Conservation (phyloP, 1,140 invertebrate genomes). For the Neotoxoptera formosana region DNA sequence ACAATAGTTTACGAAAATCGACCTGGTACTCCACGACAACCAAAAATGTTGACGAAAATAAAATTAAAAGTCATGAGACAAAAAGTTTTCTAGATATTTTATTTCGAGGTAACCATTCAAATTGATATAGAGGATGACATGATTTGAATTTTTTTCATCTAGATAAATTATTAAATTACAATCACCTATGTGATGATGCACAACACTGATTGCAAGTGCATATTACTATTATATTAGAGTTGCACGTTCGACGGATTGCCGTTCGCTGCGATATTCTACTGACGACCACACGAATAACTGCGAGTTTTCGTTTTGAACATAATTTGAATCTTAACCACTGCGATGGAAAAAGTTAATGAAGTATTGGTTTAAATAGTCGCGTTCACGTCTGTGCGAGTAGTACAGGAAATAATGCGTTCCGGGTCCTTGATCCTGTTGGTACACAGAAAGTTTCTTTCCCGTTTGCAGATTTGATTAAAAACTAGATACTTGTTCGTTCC, state of each 20-base stretch:
- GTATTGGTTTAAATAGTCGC: constrained; percentile 8
- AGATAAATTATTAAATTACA: no score
- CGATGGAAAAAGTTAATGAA: not conserved
- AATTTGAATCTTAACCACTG: not conserved
- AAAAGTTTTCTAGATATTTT: no score
- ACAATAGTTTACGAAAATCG: no score
- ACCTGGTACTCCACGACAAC: no score
- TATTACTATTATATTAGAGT: no score
- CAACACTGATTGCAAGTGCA: not conserved
- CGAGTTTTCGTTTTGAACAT: not conserved
- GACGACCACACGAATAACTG: not conserved
- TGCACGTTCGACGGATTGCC: not conserved
- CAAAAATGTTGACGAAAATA: no score
- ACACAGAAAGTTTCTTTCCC: not conserved
- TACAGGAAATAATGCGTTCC: constrained; percentile 11
- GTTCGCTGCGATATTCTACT: not conserved
- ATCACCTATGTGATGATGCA: no score
- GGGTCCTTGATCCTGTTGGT: not conserved
- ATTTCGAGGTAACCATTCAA: no score
- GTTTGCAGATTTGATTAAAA: constrained; percentile 35
- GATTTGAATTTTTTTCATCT: no score
- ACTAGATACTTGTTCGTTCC: constrained; percentile 28
- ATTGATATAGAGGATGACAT: no score
- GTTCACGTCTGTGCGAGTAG: not conserved
- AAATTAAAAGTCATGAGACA: no score